Conservation (phyloP, 2,888 invertebrate genomes). For the Athalia circularis region DNA sequence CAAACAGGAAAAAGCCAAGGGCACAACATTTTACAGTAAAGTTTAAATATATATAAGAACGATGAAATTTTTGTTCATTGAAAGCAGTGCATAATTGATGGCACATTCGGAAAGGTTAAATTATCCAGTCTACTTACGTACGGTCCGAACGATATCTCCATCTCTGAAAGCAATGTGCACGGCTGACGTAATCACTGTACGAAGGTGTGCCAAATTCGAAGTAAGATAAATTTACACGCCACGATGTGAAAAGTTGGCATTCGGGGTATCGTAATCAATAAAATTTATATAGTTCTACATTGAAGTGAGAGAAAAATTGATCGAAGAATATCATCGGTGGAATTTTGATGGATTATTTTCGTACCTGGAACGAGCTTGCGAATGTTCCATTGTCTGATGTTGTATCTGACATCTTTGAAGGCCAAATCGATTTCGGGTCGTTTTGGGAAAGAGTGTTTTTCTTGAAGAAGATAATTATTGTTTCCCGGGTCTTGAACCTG, state of each 20-base stretch:
- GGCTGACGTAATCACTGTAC: too few relatives aligned
- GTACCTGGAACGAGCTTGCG: constrained; percentile 79
- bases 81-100: too few relatives aligned
- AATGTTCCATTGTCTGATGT: constrained; percentile 78
- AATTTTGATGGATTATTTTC: constrained; percentile 58
- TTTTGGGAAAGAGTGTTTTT: constrained; percentile 75
- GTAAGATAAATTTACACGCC: too few relatives aligned
- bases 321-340: background rate
- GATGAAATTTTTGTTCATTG: background rate
- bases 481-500: constrained; percentile 58
- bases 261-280: too few relatives aligned
- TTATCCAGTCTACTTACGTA: too few relatives aligned
- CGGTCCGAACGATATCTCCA: too few relatives aligned
- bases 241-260: too few relatives aligned
- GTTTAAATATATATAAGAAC: background rate
- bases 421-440: constrained; percentile 81
- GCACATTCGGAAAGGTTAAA: too few relatives aligned
- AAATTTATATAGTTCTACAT: background rate
- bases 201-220: too few relatives aligned
- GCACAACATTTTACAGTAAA: background rate
- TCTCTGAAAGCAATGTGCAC: too few relatives aligned
- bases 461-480: constrained; percentile 66
- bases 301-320: background rate
- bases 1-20: background rate
- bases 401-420: constrained; percentile 82